Percentiles rank a stretch among this genome's conserved stretches.
These are phyloP conservation scores for Melospiza georgiana DNA, from an alignment of 2,113 vertebrate genomes.

Conservation along the genomic window DNA sequence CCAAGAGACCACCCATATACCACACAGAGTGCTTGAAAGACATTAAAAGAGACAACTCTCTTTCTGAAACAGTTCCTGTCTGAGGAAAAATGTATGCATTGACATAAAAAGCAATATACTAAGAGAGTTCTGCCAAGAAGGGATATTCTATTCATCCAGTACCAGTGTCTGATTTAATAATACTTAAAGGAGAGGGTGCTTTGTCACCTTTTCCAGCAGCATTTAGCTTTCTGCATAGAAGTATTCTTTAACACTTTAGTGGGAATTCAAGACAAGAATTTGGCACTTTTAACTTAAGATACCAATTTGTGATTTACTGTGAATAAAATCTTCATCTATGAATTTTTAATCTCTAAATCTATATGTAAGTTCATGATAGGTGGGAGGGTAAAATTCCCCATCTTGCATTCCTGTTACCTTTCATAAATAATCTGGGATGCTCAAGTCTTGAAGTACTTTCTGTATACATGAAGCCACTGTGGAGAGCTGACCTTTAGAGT, in stretches of 20 bases:
- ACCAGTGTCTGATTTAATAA: background rate
- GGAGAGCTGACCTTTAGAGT: background rate
- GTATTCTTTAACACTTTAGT: background rate
- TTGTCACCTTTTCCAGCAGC: background rate
- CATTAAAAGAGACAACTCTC: background rate
- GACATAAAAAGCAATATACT: background rate
- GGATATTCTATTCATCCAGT: background rate
- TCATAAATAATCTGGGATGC: background rate
- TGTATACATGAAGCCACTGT: background rate
- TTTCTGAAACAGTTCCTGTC: background rate
- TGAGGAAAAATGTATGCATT: background rate
- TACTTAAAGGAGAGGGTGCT: background rate
- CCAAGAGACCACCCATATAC: background rate
- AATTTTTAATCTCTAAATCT: background rate
- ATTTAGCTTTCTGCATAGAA: background rate
- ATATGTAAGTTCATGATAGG: background rate
- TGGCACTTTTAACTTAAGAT: background rate
- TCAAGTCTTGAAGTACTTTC: background rate
- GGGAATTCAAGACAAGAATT: background rate
- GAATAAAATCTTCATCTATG: background rate
- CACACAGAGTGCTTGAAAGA: background rate
- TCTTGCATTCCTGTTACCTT: background rate
- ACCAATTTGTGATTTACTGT: background rate
- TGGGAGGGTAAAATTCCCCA: background rate
- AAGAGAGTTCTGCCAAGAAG: background rate